Evolutionary conservation across 1,140 invertebrate genomes (phyloP).

Genomic region (Heliconius eleuchia): DNA sequence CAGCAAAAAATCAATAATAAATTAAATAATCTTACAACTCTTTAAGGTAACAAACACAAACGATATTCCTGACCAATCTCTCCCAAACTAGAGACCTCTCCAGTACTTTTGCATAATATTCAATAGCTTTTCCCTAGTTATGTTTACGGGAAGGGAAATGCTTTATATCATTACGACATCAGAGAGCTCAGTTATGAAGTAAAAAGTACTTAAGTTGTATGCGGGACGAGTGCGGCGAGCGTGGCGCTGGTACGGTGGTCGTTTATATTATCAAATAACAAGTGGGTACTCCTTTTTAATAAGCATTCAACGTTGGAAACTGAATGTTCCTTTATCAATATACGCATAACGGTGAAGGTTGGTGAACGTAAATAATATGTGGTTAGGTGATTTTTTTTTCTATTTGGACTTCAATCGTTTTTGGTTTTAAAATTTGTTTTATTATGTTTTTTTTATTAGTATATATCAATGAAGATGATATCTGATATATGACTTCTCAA

Average conservation of each 20-base stretch:
- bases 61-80: neutral
- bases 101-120: slow-evolving; percentile 4
- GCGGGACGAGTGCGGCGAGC: neutral
- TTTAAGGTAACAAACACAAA: neutral
- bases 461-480: no score
- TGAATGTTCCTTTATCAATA: neutral
- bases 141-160: neutral
- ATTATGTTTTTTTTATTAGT: no score
- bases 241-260: neutral
- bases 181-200: slow-evolving; percentile 12
- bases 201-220: slow-evolving; percentile 8
- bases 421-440: no score
- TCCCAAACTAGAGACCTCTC: neutral
- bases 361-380: neutral
- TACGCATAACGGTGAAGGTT: neutral
- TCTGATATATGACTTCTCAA: no score
- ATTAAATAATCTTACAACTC: neutral
- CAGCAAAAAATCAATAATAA: no score
- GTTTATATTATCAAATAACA: slow-evolving; percentile 11
- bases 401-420: no score
- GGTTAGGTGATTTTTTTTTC: no score
- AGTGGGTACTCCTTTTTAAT: neutral
- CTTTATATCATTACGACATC: slow-evolving; percentile 11
- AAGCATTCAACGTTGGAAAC: neutral
- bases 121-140: neutral